Base-by-base conservation (phyloP, 35 echinoderm and acorn worm species). In the Apostichopus japonicus region DNA sequence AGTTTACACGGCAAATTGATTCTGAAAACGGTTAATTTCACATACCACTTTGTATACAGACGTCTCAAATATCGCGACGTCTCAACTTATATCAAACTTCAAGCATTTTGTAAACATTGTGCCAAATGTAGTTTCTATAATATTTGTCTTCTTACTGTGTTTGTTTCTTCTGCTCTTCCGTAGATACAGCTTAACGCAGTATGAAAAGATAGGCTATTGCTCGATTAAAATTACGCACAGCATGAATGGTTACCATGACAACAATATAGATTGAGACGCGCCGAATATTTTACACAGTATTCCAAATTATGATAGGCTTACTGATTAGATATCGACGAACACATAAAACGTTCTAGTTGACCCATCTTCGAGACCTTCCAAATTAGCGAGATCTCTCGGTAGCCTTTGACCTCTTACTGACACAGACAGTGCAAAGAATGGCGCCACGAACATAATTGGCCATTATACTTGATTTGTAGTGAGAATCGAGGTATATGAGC, bases 381-480 rank as follows among this genome's bases (percentile, higher is more conserved):
- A 73, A 73, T 73, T 73, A 73, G 71, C 16, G 71, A 73, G 15
- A 73, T 73, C 71, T 73, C 71, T 73, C n/a, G 15, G 71, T 73
- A 23, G n/a, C 71, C 16, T 73, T 73, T 73, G 14, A n/a, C 16
- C 17, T 23, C 5, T 23, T 15, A 7, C 21, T 73, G 71, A 73
- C 71, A 73, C 14, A 73, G 71, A 73, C 71, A 73, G 71, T 73
- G 16, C n/a, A n/a, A 23, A 17, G 71, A 73, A n/a, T 6, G 71
- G 71, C 71, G 71, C 71, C 71, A n/a, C n/a, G 71, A 19, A n/a
- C n/a, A 73, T 33, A 73, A 19, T 73, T 73, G 6, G 14, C 71
- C 71, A 17, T 73, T 73, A 73, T 6, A 6, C 17, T n/a, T 73
- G 71, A 73, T 73, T 73, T 73, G 71, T 73, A n/a, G 71, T n/a